A percentile compares a stretch with the other conserved stretches of the same genome.
phyloP scores from a whole-genome alignment of 2,797 vertebrate genomes.

The Propithecus perrieri region DNA sequence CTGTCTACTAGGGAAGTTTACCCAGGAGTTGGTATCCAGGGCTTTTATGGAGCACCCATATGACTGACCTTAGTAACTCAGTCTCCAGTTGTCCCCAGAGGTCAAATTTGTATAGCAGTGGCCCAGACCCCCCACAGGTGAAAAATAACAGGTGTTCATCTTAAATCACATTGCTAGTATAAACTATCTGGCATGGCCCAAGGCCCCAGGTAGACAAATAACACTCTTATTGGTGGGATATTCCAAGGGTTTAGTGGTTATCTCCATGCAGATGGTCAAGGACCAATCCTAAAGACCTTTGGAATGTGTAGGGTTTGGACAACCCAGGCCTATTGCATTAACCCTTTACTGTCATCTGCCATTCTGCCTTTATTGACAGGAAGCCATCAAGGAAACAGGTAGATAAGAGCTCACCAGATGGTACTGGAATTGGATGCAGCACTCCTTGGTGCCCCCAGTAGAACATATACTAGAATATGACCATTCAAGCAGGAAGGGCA shows the following conservation, averaged over 20 bases:
- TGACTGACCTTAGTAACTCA: not conserved
- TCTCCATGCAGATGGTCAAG: not conserved
- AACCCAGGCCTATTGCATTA: not conserved
- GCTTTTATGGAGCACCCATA: not conserved
- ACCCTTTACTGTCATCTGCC: not conserved
- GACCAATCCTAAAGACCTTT: not conserved
- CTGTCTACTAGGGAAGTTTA: not conserved
- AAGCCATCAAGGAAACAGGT: not conserved
- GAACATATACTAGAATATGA: not conserved
- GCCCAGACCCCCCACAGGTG: not conserved
- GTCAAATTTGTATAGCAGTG: not conserved
- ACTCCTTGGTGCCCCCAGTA: not conserved
- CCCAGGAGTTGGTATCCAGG: not conserved
- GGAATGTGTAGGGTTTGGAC: not conserved
- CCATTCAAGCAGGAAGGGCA: not conserved
- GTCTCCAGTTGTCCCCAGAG: not conserved
- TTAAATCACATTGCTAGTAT: not conserved
- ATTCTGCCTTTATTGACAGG: not conserved
- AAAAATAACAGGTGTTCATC: not conserved
- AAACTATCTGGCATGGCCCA: not conserved
- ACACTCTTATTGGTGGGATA: not conserved
- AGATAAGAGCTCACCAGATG: not conserved
- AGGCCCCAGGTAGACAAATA: not conserved
- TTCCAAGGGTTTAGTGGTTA: not conserved
- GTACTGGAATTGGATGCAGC: not conserved